Evolutionary conservation across 2,888 invertebrate species (phyloP).

Genomic region (Quadroppia sp.): DNA sequence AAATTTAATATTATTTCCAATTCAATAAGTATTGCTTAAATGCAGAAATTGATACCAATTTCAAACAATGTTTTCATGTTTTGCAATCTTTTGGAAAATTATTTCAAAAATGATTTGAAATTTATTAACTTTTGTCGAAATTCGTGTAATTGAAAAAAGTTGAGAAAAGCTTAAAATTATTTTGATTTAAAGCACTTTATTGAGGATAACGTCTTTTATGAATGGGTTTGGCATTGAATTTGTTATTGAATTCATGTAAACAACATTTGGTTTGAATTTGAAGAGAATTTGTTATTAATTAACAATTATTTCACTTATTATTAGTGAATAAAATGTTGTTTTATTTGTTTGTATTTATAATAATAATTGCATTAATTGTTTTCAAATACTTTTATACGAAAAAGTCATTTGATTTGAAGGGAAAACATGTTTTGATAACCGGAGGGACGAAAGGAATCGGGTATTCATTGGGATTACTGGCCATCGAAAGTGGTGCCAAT

Average conservation of each 20-base stretch:
- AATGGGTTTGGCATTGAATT: background rate
- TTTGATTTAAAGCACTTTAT: too few relatives aligned
- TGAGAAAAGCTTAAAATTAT: too few relatives aligned
- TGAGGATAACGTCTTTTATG: background rate
- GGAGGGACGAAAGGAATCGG: slow-evolving; percentile 97
- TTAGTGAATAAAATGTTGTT: background rate
- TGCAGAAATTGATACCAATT: too few relatives aligned
- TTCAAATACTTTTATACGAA: background rate
- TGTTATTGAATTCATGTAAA: background rate
- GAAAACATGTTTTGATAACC: slow-evolving; percentile 59
- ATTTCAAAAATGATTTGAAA: too few relatives aligned
- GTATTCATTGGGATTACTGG: slow-evolving; percentile 71
- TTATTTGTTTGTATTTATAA: background rate
- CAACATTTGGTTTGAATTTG: background rate
- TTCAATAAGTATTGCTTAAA: too few relatives aligned
- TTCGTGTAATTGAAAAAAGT: too few relatives aligned
- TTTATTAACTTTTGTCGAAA: too few relatives aligned
- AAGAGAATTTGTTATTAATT: background rate
- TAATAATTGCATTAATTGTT: background rate
- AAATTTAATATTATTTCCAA: too few relatives aligned
- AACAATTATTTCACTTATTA: background rate
- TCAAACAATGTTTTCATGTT: too few relatives aligned
- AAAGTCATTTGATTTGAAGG: slow-evolving; percentile 23
- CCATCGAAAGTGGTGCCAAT: slow-evolving; percentile 73
- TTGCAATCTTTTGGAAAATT: too few relatives aligned